Evolutionary conservation across 2,797 vertebrate genomes (phyloP).

Genomic region (Hozukius guyotensis): DNA sequence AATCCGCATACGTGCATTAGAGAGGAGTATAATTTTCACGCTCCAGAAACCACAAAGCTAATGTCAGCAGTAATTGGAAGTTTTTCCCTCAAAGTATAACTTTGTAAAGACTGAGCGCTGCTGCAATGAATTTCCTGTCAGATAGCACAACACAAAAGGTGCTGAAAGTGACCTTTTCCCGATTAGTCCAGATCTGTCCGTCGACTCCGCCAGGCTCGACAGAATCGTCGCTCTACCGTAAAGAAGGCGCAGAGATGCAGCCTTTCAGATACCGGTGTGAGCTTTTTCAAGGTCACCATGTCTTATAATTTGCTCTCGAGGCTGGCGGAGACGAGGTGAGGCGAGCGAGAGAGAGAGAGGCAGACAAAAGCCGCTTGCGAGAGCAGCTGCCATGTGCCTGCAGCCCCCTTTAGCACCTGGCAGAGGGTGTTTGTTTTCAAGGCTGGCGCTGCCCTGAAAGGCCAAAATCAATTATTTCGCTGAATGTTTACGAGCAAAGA

Average conservation of each 20-base stretch:
- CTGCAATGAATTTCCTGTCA: slow-evolving; percentile 15
- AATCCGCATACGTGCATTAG: slow-evolving; percentile 36
- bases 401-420: slow-evolving; percentile 35
- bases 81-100: slow-evolving; percentile 34
- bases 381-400: slow-evolving; percentile 47
- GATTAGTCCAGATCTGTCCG: neutral
- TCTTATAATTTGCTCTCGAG: slow-evolving; percentile 30
- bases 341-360: slow-evolving; percentile 7
- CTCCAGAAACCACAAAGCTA: slow-evolving; percentile 32
- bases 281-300: slow-evolving; percentile 30
- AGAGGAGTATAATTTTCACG: slow-evolving; percentile 16
- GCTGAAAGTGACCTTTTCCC: slow-evolving; percentile 4
- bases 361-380: slow-evolving; percentile 22
- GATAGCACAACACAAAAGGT: slow-evolving; percentile 3
- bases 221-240: neutral
- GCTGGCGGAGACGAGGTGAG: slow-evolving; percentile 23
- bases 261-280: slow-evolving; percentile 9
- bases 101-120: neutral
- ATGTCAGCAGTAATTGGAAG: slow-evolving; percentile 51
- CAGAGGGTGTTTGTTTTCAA: slow-evolving; percentile 48
- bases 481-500: slow-evolving; percentile 2
- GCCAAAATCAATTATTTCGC: slow-evolving; percentile 37
- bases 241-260: neutral
- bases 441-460: slow-evolving; percentile 21
- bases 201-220: neutral